A percentile compares a stretch with the other conserved stretches of the same genome.
Conservation (phyloP, 2,888 invertebrate species). For the Drosophila mercatorum region DNA sequence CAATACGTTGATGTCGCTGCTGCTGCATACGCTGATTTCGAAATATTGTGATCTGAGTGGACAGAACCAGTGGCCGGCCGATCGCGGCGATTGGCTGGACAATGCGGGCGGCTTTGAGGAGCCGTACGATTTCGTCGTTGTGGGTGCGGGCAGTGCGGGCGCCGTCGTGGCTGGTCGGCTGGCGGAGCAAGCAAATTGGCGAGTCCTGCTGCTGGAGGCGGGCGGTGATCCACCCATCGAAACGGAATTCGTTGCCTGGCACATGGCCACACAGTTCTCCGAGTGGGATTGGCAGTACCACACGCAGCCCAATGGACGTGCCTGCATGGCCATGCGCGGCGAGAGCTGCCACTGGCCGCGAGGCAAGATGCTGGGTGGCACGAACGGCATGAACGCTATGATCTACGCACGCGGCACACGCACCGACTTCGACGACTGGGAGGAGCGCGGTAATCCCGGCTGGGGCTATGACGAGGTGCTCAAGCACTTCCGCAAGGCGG, state of each 20-base stretch:
- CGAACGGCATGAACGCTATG: slow-evolving; percentile 89
- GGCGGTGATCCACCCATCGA: slow-evolving; percentile 89
- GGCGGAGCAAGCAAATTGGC: slow-evolving; percentile 91
- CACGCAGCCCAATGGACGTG: slow-evolving; percentile 82
- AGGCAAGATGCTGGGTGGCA: slow-evolving; percentile 89
- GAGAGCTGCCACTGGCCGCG: slow-evolving; percentile 86
- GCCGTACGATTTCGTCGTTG: slow-evolving; percentile 86
- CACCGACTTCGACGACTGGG: slow-evolving; percentile 89
- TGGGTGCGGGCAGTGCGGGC: slow-evolving; percentile 88
- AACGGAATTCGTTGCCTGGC: slow-evolving; percentile 84
- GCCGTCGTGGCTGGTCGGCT: slow-evolving; percentile 88
- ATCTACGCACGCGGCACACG: slow-evolving; percentile 88
- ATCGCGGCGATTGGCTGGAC: slow-evolving; percentile 81
- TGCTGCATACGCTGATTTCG: slow-evolving; percentile 87
- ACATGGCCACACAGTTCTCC: slow-evolving; percentile 82
- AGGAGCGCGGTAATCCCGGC: slow-evolving; percentile 87
- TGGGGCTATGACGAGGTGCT: slow-evolving; percentile 92
- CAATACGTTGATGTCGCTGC: slow-evolving; percentile 86
- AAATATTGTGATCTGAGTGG: slow-evolving; percentile 87
- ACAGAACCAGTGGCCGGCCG: slow-evolving; percentile 86
- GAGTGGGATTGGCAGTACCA: slow-evolving; percentile 84
- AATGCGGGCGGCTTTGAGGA: slow-evolving; percentile 49
- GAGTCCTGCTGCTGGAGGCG: slow-evolving; percentile 91
- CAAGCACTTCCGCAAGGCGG: slow-evolving; percentile 93
- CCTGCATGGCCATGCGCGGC: slow-evolving; percentile 82